phyloP scores from a whole-genome alignment of 2,888 invertebrate genomes.

The Drosophila lutescens region DNA sequence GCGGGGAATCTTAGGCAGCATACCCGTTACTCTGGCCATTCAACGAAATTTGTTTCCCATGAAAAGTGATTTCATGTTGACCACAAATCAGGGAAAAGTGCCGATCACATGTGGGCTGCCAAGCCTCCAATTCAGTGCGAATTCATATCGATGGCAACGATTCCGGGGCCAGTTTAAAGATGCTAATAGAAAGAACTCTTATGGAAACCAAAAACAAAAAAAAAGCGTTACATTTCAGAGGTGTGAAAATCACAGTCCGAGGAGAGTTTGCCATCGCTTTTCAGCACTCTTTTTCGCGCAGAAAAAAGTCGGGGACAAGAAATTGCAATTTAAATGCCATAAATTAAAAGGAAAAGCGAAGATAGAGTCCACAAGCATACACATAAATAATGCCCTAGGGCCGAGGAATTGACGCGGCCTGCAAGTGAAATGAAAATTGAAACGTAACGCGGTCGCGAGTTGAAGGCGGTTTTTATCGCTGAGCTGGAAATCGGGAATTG shows the following conservation, averaged over 20 bases:
- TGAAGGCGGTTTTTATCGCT: constrained; percentile 58
- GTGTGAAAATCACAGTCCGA: constrained; percentile 61
- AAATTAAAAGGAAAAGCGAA: constrained; percentile 69
- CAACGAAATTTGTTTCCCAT: constrained; percentile 45
- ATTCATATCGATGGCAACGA: background rate
- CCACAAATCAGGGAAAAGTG: constrained; percentile 46
- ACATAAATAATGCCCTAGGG: constrained; percentile 65
- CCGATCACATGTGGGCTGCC: constrained; percentile 41
- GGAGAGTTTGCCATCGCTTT: constrained; percentile 13
- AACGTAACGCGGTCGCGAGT: constrained; percentile 56
- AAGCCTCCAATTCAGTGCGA: constrained; percentile 19
- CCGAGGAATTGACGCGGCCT: constrained; percentile 61
- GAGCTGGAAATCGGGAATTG: constrained; percentile 45
- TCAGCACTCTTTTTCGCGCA: constrained; percentile 10
- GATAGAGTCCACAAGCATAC: constrained; percentile 46
- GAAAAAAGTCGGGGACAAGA: constrained; percentile 55
- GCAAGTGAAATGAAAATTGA: constrained; percentile 80
- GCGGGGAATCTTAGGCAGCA: constrained; percentile 33
- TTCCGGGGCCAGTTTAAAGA: constrained; percentile 26
- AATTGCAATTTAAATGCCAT: constrained; percentile 79
- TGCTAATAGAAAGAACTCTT: constrained; percentile 75
- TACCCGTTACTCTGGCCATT: constrained; percentile 34
- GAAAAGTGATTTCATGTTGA: constrained; percentile 51
- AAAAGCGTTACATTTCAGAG: constrained; percentile 69
- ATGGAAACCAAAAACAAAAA: constrained; percentile 35